Evolutionary conservation across 2,797 vertebrate genomes (phyloP).

Genomic region (Nannoperca obscura): DNA sequence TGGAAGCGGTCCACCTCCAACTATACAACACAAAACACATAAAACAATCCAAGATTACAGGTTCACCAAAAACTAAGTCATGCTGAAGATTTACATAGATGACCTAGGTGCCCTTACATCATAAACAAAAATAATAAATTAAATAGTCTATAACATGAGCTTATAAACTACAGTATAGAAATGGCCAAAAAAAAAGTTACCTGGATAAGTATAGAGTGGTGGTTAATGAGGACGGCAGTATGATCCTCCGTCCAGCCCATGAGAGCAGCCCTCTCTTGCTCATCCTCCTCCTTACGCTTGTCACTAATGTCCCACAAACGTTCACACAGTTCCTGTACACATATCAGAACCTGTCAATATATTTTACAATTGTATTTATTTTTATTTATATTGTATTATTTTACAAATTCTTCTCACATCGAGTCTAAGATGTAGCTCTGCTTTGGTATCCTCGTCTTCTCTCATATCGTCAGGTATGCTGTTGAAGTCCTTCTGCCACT

Average conservation of each 20-base stretch:
- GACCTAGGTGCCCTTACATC: not conserved
- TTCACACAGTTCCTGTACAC: slow-evolving; percentile 88
- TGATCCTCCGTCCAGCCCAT: slow-evolving; percentile 89
- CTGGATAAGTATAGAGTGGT: slow-evolving; percentile 91
- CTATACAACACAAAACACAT: slow-evolving; percentile 72
- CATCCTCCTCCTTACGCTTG: slow-evolving; percentile 87
- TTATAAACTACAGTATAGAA: slow-evolving; percentile 2
- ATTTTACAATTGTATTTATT: not conserved
- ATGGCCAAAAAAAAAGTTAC: slow-evolving; percentile 53
- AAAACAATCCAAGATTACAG: slow-evolving; percentile 6
- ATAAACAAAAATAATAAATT: not conserved
- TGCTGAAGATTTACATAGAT: not conserved
- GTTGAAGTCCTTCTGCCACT: slow-evolving; percentile 94
- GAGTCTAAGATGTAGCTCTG: slow-evolving; percentile 91
- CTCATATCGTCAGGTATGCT: slow-evolving; percentile 87
- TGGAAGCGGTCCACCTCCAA: slow-evolving; percentile 92
- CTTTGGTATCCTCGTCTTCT: slow-evolving; percentile 91
- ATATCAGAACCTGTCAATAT: slow-evolving; percentile 10
- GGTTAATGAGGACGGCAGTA: slow-evolving; percentile 83
- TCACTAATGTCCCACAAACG: slow-evolving; percentile 92
- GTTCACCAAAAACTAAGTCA: not conserved
- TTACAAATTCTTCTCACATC: slow-evolving; percentile 82
- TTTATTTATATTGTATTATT: slow-evolving; percentile 1
- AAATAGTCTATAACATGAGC: not conserved
- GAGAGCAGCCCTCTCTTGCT: slow-evolving; percentile 83